Evolutionary conservation across 92 coral and sea anemone species (phyloP).

Genomic region (Porites evermanni): DNA sequence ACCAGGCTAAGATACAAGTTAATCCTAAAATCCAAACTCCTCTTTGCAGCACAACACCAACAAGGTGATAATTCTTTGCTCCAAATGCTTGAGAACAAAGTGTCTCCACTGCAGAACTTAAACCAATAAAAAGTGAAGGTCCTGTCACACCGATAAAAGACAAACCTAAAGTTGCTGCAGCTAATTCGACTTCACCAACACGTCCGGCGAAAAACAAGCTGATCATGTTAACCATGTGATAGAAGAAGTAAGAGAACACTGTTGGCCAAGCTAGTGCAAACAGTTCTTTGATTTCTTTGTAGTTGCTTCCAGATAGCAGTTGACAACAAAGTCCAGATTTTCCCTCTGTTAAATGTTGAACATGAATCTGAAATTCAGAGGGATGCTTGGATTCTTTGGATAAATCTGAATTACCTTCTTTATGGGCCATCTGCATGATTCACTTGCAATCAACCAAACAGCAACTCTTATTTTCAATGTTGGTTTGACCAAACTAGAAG

Average conservation of each 20-base stretch:
- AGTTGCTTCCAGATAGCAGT: slow-evolving; percentile 43
- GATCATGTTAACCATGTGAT: slow-evolving; percentile 42
- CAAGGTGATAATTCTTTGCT: slow-evolving; percentile 72
- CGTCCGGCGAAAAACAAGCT: slow-evolving; percentile 80
- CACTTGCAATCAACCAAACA: neutral
- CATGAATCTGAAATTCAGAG: slow-evolving; percentile 1
- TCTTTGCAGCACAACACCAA: slow-evolving; percentile 73
- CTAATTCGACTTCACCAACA: slow-evolving; percentile 76
- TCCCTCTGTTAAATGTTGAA: neutral
- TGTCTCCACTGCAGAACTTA: slow-evolving; percentile 78
- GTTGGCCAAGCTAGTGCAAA: slow-evolving; percentile 75
- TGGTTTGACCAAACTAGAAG: neutral
- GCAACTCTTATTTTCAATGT: neutral
- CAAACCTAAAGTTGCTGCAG: slow-evolving; percentile 69
- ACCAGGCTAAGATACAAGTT: slow-evolving; percentile 40
- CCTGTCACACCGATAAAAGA: slow-evolving; percentile 72
- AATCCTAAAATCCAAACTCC: slow-evolving; percentile 68
- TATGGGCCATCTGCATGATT: neutral
- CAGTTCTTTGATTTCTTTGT: slow-evolving; percentile 53
- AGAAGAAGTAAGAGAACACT: slow-evolving; percentile 53
- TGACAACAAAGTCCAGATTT: slow-evolving; percentile 7
- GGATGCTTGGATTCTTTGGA: neutral
- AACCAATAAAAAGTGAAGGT: slow-evolving; percentile 66
- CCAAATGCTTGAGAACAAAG: slow-evolving; percentile 87
- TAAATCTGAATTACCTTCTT: neutral